Evolutionary conservation across 2,113 vertebrate genomes (phyloP).

Genomic region (Corydoras maculifer): DNA sequence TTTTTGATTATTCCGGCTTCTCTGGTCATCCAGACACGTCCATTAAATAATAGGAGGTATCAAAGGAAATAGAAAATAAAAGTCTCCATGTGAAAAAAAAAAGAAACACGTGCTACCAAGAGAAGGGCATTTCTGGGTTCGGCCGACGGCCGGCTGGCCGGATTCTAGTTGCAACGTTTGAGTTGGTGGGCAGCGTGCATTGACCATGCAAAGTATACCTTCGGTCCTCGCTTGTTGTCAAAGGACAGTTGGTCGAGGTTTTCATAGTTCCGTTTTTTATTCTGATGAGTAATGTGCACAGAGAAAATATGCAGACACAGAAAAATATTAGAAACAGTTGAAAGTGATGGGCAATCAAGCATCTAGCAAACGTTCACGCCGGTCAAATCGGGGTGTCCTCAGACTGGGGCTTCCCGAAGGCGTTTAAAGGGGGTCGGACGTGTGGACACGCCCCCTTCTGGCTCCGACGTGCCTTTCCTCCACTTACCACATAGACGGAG

Average conservation of each 20-base stretch:
- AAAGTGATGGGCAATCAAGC: conserved; percentile 99
- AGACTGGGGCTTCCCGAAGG: conserved; percentile 90
- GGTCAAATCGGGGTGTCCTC: conserved; percentile 78
- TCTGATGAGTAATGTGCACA: conserved; percentile 99
- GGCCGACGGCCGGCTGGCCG: conserved; percentile 67
- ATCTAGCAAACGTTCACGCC: conserved; percentile 96
- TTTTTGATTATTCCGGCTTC: too few relatives aligned
- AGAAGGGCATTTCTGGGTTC: conserved; percentile 70
- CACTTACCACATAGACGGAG: too few relatives aligned
- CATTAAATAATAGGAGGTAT: conserved; percentile 76
- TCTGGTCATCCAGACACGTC: conserved; percentile 52
- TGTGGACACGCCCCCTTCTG: too few relatives aligned
- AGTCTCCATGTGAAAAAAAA: conserved; percentile 74
- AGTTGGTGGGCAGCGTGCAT: conserved; percentile 99
- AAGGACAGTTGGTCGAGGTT: conserved; percentile 99
- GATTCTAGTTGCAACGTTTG: conserved; percentile 86
- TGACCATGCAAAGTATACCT: conserved; percentile 99
- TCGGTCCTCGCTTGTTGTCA: conserved; percentile 99
- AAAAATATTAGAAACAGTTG: conserved; percentile 99
- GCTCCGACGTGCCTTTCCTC: too few relatives aligned
- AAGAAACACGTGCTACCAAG: conserved; percentile 81
- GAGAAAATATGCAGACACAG: conserved; percentile 99
- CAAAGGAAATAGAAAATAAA: conserved; percentile 55
- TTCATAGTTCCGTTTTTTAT: conserved; percentile 99
- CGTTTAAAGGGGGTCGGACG: too few relatives aligned